Base-by-base conservation (phyloP, 2,888 invertebrate genomes). In the Tipula vernalis region DNA sequence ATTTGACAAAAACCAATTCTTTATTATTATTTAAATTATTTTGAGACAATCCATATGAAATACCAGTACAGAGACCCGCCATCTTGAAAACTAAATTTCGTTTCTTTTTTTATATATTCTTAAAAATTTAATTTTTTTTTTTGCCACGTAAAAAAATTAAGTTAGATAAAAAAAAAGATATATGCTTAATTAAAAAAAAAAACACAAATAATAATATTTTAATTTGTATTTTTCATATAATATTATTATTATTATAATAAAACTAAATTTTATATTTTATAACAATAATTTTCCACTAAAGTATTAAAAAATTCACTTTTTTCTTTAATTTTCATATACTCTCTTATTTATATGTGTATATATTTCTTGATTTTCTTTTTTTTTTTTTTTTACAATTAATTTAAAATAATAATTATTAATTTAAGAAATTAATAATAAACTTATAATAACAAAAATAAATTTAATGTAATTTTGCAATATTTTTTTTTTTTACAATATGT, bases 21-120 rank as follows among this genome's bases (percentile, higher is more conserved):
- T 97, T 97, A 93, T 95, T 95, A 93, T 96, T 96, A 94, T 96
- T 95, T 93, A 95, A 95, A 94, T 95, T 95, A 94, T 95, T 95
- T 93, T 96, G 96, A 92, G 98, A 97, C 95, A 98, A 96, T 94
- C 97, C 97, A 96, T 98, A 98, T 95, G 97, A 96, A 94, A 95
- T 95, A 95, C 98, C 98, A 96, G 97, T 96, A 95, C 96, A 96
- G 95, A 98, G 96, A 95, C 97, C 96, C 96, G 97, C 97, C 98
- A 98, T 98, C 96, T 96, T 91, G 91, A 84, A 84, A 84, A 84
- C 84, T 84, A 84, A 84, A 84, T 71, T 71, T 84, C 84, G 84
- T 84, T 84, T 84, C 36, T 84, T 84, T 84, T 84, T 41, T n/a
- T 84, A 71, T 71, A 71, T 71, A 71, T 71, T 71, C 71, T 71